These are phyloP conservation scores for Thalassarche chlororhynchos DNA, from an alignment of 2,113 vertebrate genomes.

Conservation along the genomic window DNA sequence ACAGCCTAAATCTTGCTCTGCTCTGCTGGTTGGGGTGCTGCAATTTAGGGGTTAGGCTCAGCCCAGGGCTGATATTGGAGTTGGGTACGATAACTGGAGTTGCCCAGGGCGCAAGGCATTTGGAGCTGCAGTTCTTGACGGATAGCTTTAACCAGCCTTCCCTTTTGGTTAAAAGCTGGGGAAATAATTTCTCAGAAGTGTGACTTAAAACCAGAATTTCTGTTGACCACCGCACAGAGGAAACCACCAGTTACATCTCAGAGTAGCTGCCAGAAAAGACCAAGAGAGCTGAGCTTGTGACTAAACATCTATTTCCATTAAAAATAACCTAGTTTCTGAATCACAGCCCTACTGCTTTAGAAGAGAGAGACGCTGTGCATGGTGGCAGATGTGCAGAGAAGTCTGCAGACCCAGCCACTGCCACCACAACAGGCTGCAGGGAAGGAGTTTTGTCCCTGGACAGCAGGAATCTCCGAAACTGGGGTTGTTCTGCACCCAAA, in stretches of 20 bases:
- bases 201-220: background rate
- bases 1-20: background rate
- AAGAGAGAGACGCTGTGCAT: background rate
- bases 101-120: background rate
- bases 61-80: background rate
- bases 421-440: background rate
- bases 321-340: background rate
- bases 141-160: background rate
- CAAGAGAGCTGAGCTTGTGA: background rate
- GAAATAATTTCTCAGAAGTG: background rate
- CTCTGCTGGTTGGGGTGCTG: background rate
- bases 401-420: background rate
- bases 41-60: background rate
- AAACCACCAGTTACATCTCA: background rate
- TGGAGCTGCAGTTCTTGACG: background rate
- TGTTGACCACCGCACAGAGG: background rate
- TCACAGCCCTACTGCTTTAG: background rate
- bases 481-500: background rate
- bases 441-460: background rate
- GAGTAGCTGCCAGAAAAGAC: background rate
- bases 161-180: background rate
- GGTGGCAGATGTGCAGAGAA: fast-evolving
- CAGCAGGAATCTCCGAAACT: background rate
- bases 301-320: background rate
- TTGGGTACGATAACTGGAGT: background rate